Evolutionary conservation across 1,140 invertebrate genomes (phyloP).

Genomic region (Hermatobates lingyangjiaoensis): DNA sequence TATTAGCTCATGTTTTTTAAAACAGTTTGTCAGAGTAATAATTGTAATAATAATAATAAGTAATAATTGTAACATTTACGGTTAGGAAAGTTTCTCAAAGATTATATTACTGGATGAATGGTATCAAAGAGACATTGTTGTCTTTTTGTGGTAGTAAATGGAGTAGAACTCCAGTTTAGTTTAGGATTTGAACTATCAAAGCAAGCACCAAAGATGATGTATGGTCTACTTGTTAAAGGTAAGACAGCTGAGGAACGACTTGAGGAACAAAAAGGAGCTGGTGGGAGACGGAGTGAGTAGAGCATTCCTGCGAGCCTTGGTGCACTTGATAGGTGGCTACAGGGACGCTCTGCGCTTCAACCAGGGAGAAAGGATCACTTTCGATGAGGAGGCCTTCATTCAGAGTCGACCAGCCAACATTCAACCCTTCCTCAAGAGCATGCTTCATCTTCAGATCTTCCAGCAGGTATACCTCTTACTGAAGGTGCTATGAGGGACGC

Average conservation of each 20-base stretch:
- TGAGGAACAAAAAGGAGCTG: constrained; percentile 44
- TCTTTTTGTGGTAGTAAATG: too few species aligned
- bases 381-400: constrained; percentile 68
- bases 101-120: too few species aligned
- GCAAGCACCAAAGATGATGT: too few species aligned
- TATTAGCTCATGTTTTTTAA: too few species aligned
- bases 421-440: constrained; percentile 74
- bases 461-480: constrained; percentile 46
- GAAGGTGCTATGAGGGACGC: neutral
- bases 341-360: constrained; percentile 70
- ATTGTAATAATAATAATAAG: too few species aligned
- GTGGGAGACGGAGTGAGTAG: constrained; percentile 77
- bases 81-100: too few species aligned
- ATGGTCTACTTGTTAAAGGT: constrained; percentile 38
- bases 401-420: constrained; percentile 57
- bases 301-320: constrained; percentile 73
- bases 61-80: too few species aligned
- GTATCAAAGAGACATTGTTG: too few species aligned
- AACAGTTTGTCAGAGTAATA: too few species aligned
- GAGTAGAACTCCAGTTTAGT: too few species aligned
- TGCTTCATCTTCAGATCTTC: constrained; percentile 86
- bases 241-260: constrained; percentile 42
- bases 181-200: too few species aligned
- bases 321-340: constrained; percentile 83
- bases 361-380: constrained; percentile 64